Percentiles rank a stretch among this genome's conserved stretches.
phyloP scores from a whole-genome alignment of 2,888 invertebrate genomes.

The Drosophila colorata region DNA sequence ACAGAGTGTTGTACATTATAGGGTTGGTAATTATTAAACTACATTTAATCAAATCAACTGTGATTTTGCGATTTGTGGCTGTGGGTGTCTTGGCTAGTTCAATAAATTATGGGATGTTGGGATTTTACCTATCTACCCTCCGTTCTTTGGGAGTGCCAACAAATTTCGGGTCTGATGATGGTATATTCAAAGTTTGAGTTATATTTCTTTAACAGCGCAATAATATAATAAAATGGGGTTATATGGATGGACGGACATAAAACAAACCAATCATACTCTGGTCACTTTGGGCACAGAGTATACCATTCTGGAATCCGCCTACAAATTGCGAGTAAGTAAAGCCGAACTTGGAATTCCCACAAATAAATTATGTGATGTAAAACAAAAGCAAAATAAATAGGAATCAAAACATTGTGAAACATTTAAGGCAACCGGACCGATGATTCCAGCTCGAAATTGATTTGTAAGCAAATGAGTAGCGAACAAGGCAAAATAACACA shows the following conservation, averaged over 20 bases:
- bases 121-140: too few relatives aligned
- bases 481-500: conserved; percentile 1
- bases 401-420: conserved; percentile 12
- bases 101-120: too few relatives aligned
- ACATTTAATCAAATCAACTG: too few relatives aligned
- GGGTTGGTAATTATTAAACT: background rate
- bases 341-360: conserved; percentile 54
- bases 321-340: conserved; percentile 62
- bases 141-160: too few relatives aligned
- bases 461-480: conserved; percentile 19
- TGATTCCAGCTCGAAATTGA: conserved; percentile 19
- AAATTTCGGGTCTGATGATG: too few relatives aligned
- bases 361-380: conserved; percentile 46
- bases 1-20: background rate
- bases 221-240: too few relatives aligned
- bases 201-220: too few relatives aligned
- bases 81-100: too few relatives aligned
- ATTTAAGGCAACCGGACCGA: conserved; percentile 27
- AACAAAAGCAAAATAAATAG: conserved; percentile 22
- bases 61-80: too few relatives aligned
- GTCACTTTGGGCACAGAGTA: background rate
- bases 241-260: background rate
- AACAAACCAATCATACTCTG: background rate
- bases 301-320: conserved; percentile 55
- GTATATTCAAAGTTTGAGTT: too few relatives aligned